Conservation (phyloP, 2,113 vertebrate species). For the Solenodon paradoxus region DNA sequence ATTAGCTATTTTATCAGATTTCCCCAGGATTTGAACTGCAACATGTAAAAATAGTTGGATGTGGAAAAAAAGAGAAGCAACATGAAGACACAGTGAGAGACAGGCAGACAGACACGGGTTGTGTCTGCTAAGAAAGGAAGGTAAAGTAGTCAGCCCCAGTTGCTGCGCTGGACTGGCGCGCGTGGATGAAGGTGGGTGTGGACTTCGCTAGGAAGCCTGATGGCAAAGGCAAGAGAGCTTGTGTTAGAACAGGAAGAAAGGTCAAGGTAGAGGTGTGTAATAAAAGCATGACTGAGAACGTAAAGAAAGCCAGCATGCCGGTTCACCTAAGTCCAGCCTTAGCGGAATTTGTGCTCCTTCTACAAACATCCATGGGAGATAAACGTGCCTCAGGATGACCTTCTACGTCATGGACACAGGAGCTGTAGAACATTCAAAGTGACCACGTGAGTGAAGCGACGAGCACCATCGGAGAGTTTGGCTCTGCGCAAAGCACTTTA, state of each 20-base stretch:
- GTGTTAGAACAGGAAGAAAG: background rate
- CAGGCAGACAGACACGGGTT: background rate
- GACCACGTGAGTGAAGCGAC: background rate
- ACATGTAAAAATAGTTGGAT: background rate
- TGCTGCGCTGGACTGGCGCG: background rate
- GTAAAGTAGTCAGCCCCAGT: background rate
- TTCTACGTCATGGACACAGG: background rate
- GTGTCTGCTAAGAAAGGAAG: background rate
- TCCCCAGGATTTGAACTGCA: background rate
- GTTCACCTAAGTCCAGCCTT: background rate
- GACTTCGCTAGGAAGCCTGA: background rate
- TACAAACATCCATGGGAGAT: background rate
- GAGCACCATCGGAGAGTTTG: background rate
- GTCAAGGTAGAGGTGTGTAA: no score
- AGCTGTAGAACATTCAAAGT: background rate
- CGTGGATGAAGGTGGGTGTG: rapidly evolving
- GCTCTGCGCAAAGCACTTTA: no score
- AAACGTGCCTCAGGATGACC: background rate
- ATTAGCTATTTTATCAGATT: background rate
- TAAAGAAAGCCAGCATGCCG: background rate
- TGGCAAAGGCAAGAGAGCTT: background rate
- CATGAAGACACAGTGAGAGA: background rate
- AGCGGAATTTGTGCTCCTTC: background rate
- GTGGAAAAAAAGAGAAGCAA: background rate
- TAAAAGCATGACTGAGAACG: background rate